Evolutionary conservation across 1,140 invertebrate genomes (phyloP).

Genomic region (Lethrus apterus): DNA sequence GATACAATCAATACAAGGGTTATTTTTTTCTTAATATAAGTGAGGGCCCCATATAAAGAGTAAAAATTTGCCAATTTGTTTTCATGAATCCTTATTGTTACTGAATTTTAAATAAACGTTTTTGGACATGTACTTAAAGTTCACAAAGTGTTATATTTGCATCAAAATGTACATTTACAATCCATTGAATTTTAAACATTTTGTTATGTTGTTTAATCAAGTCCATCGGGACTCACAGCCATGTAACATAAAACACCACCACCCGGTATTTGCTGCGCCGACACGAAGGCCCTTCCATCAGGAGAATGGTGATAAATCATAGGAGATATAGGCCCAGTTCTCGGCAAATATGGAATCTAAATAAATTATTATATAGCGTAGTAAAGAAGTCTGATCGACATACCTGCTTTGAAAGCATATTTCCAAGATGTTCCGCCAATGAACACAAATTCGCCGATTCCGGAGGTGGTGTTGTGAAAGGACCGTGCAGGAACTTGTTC

Average conservation of each 20-base stretch:
- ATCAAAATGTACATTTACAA: no score
- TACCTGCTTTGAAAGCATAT: conserved; percentile 35
- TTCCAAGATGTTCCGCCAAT: conserved; percentile 41
- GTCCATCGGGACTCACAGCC: conserved; percentile 44
- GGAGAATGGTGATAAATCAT: conserved; percentile 42
- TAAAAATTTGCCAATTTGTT: no score
- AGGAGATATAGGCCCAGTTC: conserved; percentile 42
- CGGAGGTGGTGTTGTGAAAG: conserved; percentile 42
- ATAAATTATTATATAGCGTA: conserved; percentile 10
- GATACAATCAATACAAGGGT: no score
- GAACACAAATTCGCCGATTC: conserved; percentile 29
- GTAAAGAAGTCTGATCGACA: conserved; percentile 1
- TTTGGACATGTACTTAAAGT: no score
- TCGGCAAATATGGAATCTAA: conserved; percentile 40
- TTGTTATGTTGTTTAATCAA: conserved; percentile 26
- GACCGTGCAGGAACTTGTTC: conserved; percentile 41
- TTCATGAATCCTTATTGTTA: no score
- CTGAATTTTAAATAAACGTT: no score
- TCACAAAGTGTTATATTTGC: no score
- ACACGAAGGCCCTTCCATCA: conserved; percentile 45
- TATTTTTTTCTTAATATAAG: no score
- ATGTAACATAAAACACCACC: conserved; percentile 47
- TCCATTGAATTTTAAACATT: no score
- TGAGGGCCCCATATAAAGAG: no score
- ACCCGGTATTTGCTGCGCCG: conserved; percentile 42